These are phyloP conservation scores for Tenthredo notha DNA, from an alignment of 2,888 invertebrate genomes.

Conservation along the genomic window DNA sequence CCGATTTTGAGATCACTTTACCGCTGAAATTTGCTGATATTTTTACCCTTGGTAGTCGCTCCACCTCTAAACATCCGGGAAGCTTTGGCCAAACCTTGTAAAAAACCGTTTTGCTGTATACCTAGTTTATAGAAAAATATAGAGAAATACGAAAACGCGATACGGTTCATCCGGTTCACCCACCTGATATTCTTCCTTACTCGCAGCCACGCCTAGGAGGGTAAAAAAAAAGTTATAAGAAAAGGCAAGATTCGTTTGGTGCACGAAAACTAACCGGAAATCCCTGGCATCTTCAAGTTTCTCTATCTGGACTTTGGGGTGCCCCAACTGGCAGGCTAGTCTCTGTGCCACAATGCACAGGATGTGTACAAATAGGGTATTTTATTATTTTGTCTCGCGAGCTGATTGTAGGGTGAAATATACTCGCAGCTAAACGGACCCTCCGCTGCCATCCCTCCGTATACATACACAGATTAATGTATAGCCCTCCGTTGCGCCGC, in stretches of 20 bases:
- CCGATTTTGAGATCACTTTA: neutral
- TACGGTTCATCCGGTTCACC: conserved; percentile 44
- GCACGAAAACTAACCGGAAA: conserved; percentile 50
- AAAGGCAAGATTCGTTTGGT: conserved; percentile 38
- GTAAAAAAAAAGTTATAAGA: conserved; percentile 2
- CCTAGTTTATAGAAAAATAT: conserved; percentile 15
- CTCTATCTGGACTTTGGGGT: conserved; percentile 51
- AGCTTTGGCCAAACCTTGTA: neutral
- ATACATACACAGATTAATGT: conserved; percentile 17
- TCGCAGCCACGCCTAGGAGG: conserved; percentile 32
- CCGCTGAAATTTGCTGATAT: neutral
- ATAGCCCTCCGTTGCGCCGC: conserved; percentile 55
- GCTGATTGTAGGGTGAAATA: conserved; percentile 74
- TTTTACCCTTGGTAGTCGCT: neutral
- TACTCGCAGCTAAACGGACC: conserved; percentile 72
- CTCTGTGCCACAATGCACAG: conserved; percentile 74
- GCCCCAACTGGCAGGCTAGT: conserved; percentile 40
- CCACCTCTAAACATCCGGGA: conserved; percentile 46
- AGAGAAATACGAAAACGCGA: conserved; percentile 38
- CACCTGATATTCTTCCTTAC: conserved; percentile 18
- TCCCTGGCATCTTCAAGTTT: conserved; percentile 51
- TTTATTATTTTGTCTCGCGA: conserved; percentile 69
- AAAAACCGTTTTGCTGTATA: neutral
- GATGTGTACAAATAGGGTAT: conserved; percentile 78
- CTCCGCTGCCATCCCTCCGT: conserved; percentile 54